These are phyloP conservation scores for Geodia barretti DNA, from an alignment of 37 sponge, comb jelly and placozoan genomes.

Conservation along the genomic window DNA sequence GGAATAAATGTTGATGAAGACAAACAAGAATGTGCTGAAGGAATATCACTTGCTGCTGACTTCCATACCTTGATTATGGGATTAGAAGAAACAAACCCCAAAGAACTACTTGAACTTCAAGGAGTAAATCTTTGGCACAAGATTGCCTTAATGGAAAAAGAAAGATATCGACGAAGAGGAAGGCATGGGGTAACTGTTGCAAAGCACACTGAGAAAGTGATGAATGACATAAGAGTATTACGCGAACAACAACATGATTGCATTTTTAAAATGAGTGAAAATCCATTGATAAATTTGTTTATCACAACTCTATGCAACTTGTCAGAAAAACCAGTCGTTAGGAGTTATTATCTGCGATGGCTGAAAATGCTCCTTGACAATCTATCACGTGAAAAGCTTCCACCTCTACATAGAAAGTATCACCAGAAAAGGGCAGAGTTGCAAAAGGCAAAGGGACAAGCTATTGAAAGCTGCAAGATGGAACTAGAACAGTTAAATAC, in stretches of 20 bases:
- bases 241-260: neutral
- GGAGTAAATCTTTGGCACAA: conserved; percentile 17
- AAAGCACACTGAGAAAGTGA: neutral
- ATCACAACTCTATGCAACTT: neutral
- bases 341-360: neutral
- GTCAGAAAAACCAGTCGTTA: too few relatives aligned
- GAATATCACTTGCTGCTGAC: neutral
- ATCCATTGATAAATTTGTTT: too few relatives aligned
- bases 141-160: conserved; percentile 24
- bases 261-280: too few relatives aligned
- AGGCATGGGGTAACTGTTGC: too few relatives aligned
- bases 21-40: conserved; percentile 4
- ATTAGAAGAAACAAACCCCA: neutral
- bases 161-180: neutral
- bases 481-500: neutral
- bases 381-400: conserved; percentile 4
- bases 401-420: neutral
- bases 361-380: conserved; percentile 3
- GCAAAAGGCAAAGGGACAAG: neutral
- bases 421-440: neutral
- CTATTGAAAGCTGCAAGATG: neutral
- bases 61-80: neutral
- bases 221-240: neutral
- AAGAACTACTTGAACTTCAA: conserved; percentile 43
- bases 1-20: conserved; percentile 30